Conservation (phyloP, 1,140 invertebrate species). For the Aplysia californica region DNA sequence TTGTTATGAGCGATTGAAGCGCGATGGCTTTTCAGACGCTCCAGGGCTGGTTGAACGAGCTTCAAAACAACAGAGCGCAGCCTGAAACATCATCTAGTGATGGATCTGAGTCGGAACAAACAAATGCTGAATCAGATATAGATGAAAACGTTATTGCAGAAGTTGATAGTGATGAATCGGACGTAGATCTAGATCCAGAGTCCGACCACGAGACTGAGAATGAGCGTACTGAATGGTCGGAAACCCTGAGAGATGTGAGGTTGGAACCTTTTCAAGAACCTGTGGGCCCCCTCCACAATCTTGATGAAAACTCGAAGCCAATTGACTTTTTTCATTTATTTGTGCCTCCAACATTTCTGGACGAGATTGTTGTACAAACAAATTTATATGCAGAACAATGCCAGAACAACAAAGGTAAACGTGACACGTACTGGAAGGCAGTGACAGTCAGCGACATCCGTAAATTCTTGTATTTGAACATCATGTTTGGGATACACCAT, state of each 20-base stretch:
- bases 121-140: too few species aligned
- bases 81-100: too few species aligned
- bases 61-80: too few species aligned
- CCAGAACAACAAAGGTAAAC: neutral
- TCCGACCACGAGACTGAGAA: neutral
- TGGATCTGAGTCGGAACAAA: too few species aligned
- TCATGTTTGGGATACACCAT: constrained; percentile 14
- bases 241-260: neutral
- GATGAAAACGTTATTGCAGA: too few species aligned
- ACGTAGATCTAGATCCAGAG: neutral
- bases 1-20: too few species aligned
- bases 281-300: neutral
- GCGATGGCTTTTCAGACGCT: too few species aligned
- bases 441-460: neutral
- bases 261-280: neutral
- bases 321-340: constrained; percentile 7
- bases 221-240: neutral
- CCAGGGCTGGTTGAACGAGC: too few species aligned
- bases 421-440: neutral
- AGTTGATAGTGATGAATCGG: too few species aligned
- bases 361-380: neutral
- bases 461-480: neutral
- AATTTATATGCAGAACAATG: constrained; percentile 9
- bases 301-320: neutral
- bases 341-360: neutral